Conservation (phyloP, 1,140 invertebrate species). For the Delia radicum region DNA sequence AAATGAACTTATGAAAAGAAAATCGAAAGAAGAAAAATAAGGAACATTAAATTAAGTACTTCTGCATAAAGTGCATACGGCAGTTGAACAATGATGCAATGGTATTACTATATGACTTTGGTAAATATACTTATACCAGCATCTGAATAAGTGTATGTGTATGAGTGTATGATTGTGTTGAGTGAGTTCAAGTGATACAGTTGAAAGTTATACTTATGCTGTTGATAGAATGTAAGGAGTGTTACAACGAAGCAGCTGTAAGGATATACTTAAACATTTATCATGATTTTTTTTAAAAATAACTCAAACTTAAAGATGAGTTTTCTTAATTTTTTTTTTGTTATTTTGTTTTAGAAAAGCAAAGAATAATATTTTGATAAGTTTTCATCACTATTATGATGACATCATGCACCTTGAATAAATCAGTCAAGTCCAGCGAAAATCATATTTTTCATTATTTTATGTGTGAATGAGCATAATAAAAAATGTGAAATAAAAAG, state of each 20-base stretch:
- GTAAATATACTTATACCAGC: neutral
- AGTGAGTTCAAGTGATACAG: neutral
- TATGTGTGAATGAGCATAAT: neutral
- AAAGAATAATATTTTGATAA: neutral
- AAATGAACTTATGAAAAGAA: neutral
- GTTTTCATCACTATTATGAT: neutral
- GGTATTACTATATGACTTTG: neutral
- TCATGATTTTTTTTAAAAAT: neutral
- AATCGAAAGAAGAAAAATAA: neutral
- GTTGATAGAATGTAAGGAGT: neutral
- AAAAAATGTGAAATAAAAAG: neutral
- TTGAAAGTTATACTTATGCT: neutral
- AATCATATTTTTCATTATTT: neutral
- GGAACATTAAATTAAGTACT: neutral
- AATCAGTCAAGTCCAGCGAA: slow-evolving; percentile 5
- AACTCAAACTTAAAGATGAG: no score
- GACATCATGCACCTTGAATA: neutral
- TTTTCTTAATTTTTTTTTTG: neutral
- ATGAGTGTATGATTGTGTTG: no score
- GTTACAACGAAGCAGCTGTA: neutral
- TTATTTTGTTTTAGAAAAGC: neutral
- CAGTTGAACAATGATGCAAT: neutral
- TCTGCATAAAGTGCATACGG: neutral
- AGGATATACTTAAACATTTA: neutral
- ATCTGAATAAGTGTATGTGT: neutral